phyloP scores from a whole-genome alignment of 2,797 vertebrate genomes.

The Spheniscus humboldti region DNA sequence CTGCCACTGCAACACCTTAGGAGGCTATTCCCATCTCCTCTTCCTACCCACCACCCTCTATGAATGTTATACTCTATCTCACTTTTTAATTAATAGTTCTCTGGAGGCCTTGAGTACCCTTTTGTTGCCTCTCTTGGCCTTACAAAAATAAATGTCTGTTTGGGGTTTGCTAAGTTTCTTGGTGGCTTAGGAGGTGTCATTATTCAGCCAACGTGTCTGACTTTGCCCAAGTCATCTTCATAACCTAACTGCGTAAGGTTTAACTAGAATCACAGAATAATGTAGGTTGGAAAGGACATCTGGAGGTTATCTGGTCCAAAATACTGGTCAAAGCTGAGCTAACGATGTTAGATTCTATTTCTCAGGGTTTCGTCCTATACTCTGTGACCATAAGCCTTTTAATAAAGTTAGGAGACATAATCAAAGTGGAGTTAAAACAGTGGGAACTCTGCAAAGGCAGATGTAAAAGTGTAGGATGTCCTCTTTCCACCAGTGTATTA shows the following conservation, averaged over 20 bases:
- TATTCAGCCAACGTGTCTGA: not conserved
- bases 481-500: not conserved
- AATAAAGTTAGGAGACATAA: not conserved
- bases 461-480: not conserved
- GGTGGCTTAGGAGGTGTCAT: not conserved
- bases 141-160: not conserved
- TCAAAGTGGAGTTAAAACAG: not conserved
- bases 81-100: not conserved
- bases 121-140: not conserved
- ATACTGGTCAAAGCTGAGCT: not conserved
- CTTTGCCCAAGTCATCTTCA: not conserved
- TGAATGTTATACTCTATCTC: not conserved
- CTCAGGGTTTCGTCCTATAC: not conserved
- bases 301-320: not conserved
- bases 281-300: not conserved
- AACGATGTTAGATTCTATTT: not conserved
- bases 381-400: not conserved
- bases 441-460: not conserved
- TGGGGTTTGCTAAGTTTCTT: not conserved
- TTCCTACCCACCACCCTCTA: not conserved
- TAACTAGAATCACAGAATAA: not conserved
- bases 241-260: not conserved
- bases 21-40: not conserved
- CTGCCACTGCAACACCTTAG: not conserved
- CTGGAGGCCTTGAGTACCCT: not conserved